Conservation (phyloP, 2,113 vertebrate genomes). For the Heterochromis multidens region DNA sequence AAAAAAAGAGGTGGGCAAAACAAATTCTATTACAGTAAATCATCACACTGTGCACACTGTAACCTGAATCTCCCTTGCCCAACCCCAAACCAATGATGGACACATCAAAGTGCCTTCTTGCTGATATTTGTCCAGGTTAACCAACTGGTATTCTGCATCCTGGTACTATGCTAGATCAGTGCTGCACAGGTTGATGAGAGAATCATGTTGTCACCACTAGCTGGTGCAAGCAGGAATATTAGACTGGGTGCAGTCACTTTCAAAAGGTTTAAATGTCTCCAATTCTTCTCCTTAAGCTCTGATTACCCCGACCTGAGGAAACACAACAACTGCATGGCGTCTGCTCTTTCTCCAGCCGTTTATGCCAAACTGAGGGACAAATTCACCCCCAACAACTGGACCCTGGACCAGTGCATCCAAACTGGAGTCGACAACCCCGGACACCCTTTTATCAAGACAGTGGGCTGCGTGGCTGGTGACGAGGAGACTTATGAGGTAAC, state of each 20-base stretch:
- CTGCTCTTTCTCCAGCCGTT: constrained; percentile 83
- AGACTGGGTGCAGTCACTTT: not conserved
- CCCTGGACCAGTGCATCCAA: constrained; percentile 93
- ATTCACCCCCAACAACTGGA: constrained; percentile 85
- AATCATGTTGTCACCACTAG: not conserved
- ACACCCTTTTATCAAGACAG: constrained; percentile 95
- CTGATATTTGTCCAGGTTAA: not conserved
- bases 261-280: not conserved
- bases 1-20: too few species aligned
- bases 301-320: constrained; percentile 93
- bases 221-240: not conserved
- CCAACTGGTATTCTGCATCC: not conserved
- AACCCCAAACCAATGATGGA: not conserved
- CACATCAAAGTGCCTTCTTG: not conserved
- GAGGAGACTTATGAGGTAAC: constrained; percentile 92
- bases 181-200: not conserved
- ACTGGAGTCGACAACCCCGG: constrained; percentile 94
- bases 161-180: not conserved
- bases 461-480: constrained; percentile 92
- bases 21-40: too few species aligned
- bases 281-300: constrained; percentile 66
- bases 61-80: not conserved
- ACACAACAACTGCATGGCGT: constrained; percentile 95
- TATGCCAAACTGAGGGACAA: constrained; percentile 86
- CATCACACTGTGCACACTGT: too few species aligned